Conservation (phyloP, 35 echinoderm and acorn worm genomes). For the Diadema setosum region DNA sequence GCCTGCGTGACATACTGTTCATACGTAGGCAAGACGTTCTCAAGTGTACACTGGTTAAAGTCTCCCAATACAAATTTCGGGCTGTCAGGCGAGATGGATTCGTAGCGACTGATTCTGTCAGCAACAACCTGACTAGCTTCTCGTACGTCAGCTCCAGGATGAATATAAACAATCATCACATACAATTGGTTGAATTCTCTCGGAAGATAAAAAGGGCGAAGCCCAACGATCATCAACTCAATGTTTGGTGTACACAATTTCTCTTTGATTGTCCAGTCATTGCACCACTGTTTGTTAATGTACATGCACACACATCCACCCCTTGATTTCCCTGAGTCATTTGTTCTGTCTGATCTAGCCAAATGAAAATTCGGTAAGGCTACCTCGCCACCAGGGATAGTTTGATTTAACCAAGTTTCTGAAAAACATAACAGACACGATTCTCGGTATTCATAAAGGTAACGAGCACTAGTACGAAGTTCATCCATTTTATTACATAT, state of each 20-base stretch:
- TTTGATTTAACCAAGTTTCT: constrained; percentile 33
- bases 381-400: not conserved
- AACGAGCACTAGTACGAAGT: not conserved
- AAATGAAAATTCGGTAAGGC: not conserved
- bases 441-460: not conserved
- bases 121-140: not conserved
- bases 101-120: not conserved
- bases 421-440: constrained; percentile 23
- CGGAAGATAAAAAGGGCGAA: constrained; percentile 17
- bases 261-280: not conserved
- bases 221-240: not conserved
- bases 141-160: not conserved
- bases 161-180: constrained; percentile 33
- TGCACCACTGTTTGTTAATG: constrained; percentile 33
- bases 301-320: constrained; percentile 26
- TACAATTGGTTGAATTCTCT: constrained; percentile 29
- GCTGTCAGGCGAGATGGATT: constrained; percentile 17
- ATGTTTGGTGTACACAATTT: not conserved
- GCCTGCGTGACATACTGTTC: not conserved
- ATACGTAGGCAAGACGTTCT: not conserved
- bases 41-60: constrained; percentile 21
- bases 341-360: not conserved
- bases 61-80: constrained; percentile 38
- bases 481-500: constrained; percentile 13
- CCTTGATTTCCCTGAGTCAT: not conserved